phyloP scores from a whole-genome alignment of 2,888 invertebrate species.

The Acleris laterana region DNA sequence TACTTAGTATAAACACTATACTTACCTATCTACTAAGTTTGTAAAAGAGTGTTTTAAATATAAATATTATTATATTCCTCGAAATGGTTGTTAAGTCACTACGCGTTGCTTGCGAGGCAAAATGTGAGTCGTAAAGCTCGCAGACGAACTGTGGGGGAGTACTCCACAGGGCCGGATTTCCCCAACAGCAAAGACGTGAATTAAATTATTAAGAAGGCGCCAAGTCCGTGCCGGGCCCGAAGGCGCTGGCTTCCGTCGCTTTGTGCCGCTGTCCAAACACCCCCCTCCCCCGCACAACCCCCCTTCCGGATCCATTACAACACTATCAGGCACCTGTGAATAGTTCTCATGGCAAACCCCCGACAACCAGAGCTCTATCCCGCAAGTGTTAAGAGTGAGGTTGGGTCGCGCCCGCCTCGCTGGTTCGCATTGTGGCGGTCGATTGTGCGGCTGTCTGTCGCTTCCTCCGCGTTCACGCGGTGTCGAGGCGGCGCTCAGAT shows the following conservation, averaged over 20 bases:
- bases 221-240: background rate
- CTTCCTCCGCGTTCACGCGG: conserved; percentile 44
- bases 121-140: too few relatives aligned
- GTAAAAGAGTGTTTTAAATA: too few relatives aligned
- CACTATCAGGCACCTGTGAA: conserved; percentile 37
- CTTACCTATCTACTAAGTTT: too few relatives aligned
- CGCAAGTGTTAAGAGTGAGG: conserved; percentile 3
- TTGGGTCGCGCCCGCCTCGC: background rate
- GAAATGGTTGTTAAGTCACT: too few relatives aligned
- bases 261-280: conserved; percentile 72
- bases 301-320: conserved; percentile 58
- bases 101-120: too few relatives aligned
- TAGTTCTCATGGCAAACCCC: conserved; percentile 13
- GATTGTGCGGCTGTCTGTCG: conserved; percentile 49
- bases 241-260: conserved; percentile 59
- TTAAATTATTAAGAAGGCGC: background rate
- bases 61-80: too few relatives aligned
- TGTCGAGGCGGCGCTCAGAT: conserved; percentile 17
- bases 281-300: conserved; percentile 43
- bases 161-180: too few relatives aligned
- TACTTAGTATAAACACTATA: too few relatives aligned
- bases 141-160: too few relatives aligned
- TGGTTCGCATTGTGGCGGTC: conserved; percentile 41
- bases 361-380: conserved; percentile 8
- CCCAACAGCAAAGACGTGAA: too few relatives aligned